A percentile compares a stretch with the other conserved stretches of the same genome.
Conservation (phyloP, 2,113 vertebrate species). For the Neolamprologus sp. region DNA sequence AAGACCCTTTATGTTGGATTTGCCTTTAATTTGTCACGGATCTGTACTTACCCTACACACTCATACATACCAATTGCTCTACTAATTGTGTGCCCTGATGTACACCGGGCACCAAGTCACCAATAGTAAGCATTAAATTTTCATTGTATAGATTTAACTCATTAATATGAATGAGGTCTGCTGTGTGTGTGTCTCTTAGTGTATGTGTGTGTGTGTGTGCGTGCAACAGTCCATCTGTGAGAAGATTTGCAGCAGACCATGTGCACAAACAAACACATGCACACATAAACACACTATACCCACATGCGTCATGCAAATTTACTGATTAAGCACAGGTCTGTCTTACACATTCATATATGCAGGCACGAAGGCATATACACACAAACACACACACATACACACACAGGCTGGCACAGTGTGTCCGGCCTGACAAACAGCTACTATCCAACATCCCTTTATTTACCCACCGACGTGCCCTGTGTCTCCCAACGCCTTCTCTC, state of each 20-base stretch:
- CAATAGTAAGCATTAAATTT: conserved; percentile 64
- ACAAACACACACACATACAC: neutral
- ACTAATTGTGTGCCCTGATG: conserved; percentile 29
- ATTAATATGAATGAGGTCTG: conserved; percentile 68
- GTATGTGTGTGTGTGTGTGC: neutral
- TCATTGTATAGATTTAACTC: conserved; percentile 66
- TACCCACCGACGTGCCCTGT: conserved; percentile 6
- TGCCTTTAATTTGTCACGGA: neutral
- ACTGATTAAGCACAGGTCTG: neutral
- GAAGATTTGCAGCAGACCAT: neutral
- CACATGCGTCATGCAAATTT: neutral
- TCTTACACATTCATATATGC: neutral
- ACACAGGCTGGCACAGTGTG: neutral
- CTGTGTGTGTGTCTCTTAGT: neutral
- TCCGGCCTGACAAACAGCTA: conserved; percentile 27
- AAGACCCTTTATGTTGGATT: neutral
- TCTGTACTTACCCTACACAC: neutral
- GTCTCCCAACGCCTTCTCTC: neutral
- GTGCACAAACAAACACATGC: neutral
- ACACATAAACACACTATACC: neutral
- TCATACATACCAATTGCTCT: neutral
- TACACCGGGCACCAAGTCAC: conserved; percentile 28
- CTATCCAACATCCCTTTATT: conserved; percentile 34
- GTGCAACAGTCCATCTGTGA: conserved; percentile 61
- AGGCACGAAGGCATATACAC: neutral